phyloP scores from a whole-genome alignment of 2,113 vertebrate species.

The Girardinichthys multiradiatus region DNA sequence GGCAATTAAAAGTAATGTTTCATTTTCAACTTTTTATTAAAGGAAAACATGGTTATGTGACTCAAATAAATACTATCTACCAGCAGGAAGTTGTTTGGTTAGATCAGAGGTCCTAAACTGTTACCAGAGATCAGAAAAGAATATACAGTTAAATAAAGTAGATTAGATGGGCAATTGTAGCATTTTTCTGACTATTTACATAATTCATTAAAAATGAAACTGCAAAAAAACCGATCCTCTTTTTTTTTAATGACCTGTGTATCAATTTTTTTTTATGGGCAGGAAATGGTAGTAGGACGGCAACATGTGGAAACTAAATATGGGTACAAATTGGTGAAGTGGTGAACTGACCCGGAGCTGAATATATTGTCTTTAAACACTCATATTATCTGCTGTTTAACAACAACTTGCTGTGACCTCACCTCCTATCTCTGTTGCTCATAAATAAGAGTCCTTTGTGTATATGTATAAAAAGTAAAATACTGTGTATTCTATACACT shows the following conservation, averaged over 20 bases:
- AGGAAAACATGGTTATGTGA: not conserved
- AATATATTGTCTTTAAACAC: constrained; percentile 28
- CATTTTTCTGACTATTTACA: too few relatives aligned
- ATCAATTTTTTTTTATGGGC: not conserved
- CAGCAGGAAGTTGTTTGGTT: not conserved
- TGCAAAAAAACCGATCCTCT: not conserved
- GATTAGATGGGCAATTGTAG: too few relatives aligned
- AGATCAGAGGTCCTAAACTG: not conserved
- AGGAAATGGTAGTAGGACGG: not conserved
- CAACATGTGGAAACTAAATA: too few relatives aligned
- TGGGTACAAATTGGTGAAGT: not conserved
- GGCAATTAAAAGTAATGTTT: not conserved
- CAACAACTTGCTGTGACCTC: constrained; percentile 22
- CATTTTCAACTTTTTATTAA: not conserved
- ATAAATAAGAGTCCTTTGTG: constrained; percentile 29
- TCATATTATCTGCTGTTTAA: constrained; percentile 44
- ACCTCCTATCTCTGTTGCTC: constrained; percentile 6
- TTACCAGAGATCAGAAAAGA: too few relatives aligned
- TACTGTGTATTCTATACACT: constrained; percentile 31
- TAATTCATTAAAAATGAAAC: too few relatives aligned
- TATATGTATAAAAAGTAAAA: constrained; percentile 19
- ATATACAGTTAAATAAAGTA: too few relatives aligned
- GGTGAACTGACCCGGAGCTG: not conserved
- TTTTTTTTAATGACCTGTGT: not conserved
- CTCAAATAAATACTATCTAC: too few relatives aligned